Conservation (phyloP, 2,888 invertebrate genomes). For the Mylabris sibirica region DNA sequence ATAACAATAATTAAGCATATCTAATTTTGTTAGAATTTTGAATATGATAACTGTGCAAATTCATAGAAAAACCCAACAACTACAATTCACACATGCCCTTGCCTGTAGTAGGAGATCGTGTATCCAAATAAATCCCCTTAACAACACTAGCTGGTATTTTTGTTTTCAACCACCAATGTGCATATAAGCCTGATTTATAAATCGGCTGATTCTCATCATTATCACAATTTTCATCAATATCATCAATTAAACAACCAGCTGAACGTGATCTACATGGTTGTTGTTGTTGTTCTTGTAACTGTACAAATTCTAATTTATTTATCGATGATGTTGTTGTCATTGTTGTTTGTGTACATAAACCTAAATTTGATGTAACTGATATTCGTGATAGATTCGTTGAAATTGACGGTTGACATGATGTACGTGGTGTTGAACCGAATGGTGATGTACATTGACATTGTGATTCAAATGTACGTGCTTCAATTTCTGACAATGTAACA, state of each 20-base stretch:
- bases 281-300: constrained; percentile 10
- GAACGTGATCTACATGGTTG: constrained; percentile 52
- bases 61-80: constrained; percentile 31
- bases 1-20: constrained; percentile 29
- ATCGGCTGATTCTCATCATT: constrained; percentile 56
- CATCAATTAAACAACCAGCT: constrained; percentile 45
- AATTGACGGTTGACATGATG: constrained; percentile 69
- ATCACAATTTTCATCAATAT: constrained; percentile 20
- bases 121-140: constrained; percentile 59
- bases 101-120: constrained; percentile 58
- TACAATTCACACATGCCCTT: constrained; percentile 57
- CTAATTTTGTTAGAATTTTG: constrained; percentile 22
- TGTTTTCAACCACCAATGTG: constrained; percentile 94
- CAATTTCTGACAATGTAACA: constrained; percentile 66
- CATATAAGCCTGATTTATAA: constrained; percentile 85
- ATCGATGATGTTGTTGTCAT: not conserved
- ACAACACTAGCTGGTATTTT: constrained; percentile 74
- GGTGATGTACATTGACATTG: constrained; percentile 78
- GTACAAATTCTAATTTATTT: not conserved
- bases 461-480: constrained; percentile 68
- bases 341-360: constrained; percentile 60
- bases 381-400: constrained; percentile 63
- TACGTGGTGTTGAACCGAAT: constrained; percentile 75
- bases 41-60: constrained; percentile 34
- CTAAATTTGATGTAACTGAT: constrained; percentile 63